A percentile compares a stretch with the other conserved stretches of the same genome.
Conservation (phyloP, 2,888 invertebrate genomes). For the Neelides folsomi region DNA sequence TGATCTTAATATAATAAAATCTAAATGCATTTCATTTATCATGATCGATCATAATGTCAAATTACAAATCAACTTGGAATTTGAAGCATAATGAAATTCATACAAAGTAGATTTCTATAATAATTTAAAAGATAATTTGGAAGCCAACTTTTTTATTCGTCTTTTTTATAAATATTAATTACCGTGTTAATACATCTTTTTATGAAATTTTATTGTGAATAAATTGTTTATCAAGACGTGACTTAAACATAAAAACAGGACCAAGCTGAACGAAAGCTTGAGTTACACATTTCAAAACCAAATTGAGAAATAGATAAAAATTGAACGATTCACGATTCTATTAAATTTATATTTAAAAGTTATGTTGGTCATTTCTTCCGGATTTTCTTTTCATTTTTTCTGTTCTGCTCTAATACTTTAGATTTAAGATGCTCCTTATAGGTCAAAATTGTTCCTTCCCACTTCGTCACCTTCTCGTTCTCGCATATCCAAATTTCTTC, state of each 20-base stretch:
- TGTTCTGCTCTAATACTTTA: slow-evolving; percentile 63
- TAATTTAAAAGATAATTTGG: no score
- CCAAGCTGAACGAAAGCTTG: not conserved
- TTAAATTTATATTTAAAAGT: not conserved
- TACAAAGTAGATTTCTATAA: no score
- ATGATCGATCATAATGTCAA: no score
- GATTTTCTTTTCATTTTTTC: slow-evolving; percentile 11
- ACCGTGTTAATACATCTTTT: no score
- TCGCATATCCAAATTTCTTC: slow-evolving; percentile 99
- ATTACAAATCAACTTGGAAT: no score
- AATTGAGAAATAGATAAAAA: not conserved
- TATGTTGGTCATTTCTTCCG: not conserved
- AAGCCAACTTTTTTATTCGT: no score
- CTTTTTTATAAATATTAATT: no score
- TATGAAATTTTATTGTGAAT: not conserved
- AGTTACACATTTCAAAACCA: not conserved
- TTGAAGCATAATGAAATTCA: no score
- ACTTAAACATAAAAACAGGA: not conserved
- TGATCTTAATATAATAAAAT: no score
- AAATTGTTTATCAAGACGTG: not conserved
- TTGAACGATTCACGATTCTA: no score
- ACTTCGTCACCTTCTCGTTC: slow-evolving; percentile 86
- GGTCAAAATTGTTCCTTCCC: slow-evolving; percentile 87
- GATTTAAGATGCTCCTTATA: slow-evolving; percentile 91
- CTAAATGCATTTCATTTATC: no score